Conservation (phyloP, 2,797 vertebrate species). For the Callimico goeldii region DNA sequence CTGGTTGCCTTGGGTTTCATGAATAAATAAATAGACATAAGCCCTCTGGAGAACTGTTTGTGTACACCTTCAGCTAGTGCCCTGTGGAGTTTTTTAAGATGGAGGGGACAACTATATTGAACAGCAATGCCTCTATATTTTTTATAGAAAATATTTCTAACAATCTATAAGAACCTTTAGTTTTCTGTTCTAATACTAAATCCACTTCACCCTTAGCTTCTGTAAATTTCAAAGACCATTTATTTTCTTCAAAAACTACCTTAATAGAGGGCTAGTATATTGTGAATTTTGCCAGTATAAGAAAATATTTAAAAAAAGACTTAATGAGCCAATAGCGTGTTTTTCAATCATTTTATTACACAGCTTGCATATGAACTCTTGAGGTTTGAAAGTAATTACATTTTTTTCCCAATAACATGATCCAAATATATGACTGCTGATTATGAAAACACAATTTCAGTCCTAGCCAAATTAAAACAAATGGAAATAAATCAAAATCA, state of each 20-base stretch:
- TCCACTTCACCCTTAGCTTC: background rate
- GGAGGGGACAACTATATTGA: slow-evolving; percentile 68
- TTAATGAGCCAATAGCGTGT: background rate
- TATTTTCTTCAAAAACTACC: slow-evolving; percentile 24
- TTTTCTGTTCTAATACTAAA: slow-evolving; percentile 27
- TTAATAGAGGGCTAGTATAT: background rate
- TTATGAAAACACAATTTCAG: background rate
- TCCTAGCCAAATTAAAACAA: background rate
- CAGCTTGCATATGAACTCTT: background rate
- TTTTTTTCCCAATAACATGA: background rate
- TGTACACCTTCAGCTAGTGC: slow-evolving; percentile 55
- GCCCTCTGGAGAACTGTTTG: slow-evolving; percentile 51
- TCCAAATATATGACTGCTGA: background rate
- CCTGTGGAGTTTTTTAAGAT: slow-evolving; percentile 62
- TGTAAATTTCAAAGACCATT: background rate
- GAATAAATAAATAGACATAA: slow-evolving; percentile 68
- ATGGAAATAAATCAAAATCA: background rate
- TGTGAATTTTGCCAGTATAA: background rate
- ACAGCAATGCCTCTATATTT: slow-evolving; percentile 44
- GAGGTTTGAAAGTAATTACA: background rate
- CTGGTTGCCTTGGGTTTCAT: slow-evolving; percentile 48
- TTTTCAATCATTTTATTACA: background rate
- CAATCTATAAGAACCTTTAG: background rate
- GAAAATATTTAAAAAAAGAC: slow-evolving; percentile 16
- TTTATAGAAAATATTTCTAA: slow-evolving; percentile 37